Conservation (phyloP, 1,140 invertebrate genomes). For the Chironomus striatipennis region DNA sequence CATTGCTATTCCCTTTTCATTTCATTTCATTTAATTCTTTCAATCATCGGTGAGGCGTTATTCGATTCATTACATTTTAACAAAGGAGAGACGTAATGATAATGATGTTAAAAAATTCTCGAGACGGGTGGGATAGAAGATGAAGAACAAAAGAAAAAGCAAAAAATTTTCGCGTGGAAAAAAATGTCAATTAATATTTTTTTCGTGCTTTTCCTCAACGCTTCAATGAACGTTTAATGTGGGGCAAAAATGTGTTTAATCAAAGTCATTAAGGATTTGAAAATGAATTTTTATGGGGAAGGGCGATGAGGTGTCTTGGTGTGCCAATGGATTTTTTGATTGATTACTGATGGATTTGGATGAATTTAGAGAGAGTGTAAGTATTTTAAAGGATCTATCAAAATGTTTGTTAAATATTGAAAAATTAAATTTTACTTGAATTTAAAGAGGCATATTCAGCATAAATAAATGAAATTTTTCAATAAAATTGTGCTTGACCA, state of each 20-base stretch:
- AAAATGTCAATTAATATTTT: slow-evolving; percentile 14
- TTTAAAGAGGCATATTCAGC: too few species aligned
- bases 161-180: background rate
- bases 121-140: background rate
- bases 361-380: too few species aligned
- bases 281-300: too few species aligned
- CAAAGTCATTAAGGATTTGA: background rate
- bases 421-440: too few species aligned
- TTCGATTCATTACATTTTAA: background rate
- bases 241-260: background rate
- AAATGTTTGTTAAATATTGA: too few species aligned
- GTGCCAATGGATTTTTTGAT: too few species aligned
- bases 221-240: background rate
- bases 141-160: background rate
- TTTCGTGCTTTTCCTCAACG: background rate
- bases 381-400: too few species aligned
- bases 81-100: background rate
- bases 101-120: background rate
- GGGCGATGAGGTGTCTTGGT: too few species aligned
- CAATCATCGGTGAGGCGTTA: background rate
- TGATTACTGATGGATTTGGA: too few species aligned
- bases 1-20: background rate
- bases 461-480: too few species aligned
- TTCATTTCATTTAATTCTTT: background rate
- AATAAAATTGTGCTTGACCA: too few species aligned